Conservation (phyloP, 1,140 invertebrate genomes). For the Polypedilum vanderplanki region DNA sequence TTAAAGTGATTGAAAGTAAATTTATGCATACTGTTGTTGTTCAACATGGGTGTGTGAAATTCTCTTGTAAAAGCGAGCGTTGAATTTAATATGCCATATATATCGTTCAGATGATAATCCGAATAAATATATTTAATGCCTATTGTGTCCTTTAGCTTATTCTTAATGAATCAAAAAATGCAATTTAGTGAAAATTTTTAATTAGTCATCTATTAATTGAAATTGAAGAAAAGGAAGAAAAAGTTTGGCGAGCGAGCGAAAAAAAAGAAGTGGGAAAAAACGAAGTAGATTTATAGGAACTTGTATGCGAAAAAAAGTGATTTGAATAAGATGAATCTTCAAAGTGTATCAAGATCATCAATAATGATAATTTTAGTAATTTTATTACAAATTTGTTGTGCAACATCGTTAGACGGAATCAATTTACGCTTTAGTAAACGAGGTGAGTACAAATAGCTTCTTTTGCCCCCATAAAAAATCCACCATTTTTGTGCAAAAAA, state of each 20-base stretch:
- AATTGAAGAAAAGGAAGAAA: background rate
- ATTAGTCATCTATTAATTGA: background rate
- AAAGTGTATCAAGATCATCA: background rate
- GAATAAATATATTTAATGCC: slow-evolving; percentile 12
- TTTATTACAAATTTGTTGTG: background rate
- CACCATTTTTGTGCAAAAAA: background rate
- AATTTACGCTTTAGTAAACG: background rate
- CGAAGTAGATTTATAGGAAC: background rate
- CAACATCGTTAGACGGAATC: background rate
- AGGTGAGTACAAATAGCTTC: background rate
- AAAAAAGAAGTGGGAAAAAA: background rate
- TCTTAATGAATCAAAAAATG: slow-evolving; percentile 19
- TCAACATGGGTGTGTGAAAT: slow-evolving; percentile 21
- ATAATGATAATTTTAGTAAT: slow-evolving; percentile 8
- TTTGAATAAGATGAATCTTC: background rate
- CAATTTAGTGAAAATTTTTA: slow-evolving; percentile 24
- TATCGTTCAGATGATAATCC: background rate
- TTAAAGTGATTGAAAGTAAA: background rate
- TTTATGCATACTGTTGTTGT: slow-evolving; percentile 26
- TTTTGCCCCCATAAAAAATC: background rate
- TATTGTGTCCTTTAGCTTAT: slow-evolving; percentile 12
- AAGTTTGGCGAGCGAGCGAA: too few relatives aligned
- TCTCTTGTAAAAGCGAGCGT: background rate
- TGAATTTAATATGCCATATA: background rate
- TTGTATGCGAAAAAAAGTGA: background rate